These are phyloP conservation scores for Lasioglossum lativentre DNA, from an alignment of 2,888 invertebrate genomes.

Conservation along the genomic window DNA sequence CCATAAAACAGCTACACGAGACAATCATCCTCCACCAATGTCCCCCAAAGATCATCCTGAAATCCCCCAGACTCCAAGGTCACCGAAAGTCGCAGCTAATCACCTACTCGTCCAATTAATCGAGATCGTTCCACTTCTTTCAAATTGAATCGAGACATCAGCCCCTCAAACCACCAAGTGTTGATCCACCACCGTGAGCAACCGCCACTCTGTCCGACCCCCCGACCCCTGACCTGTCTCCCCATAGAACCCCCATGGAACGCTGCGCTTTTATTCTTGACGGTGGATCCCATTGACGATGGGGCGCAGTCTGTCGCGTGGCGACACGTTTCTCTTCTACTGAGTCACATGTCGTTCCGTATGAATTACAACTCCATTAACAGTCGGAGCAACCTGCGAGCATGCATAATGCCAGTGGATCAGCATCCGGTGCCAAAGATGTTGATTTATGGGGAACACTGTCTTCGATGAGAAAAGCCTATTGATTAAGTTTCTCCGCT, in stretches of 20 bases:
- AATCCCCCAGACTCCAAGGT: background rate
- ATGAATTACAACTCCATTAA: conserved; percentile 81
- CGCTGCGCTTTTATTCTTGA: conserved; percentile 21
- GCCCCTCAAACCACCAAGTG: conserved; percentile 44
- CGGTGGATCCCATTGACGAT: conserved; percentile 61
- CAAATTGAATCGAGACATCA: conserved; percentile 46
- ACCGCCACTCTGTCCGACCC: conserved; percentile 21
- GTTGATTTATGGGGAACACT: conserved; percentile 47
- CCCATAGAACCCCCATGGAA: background rate
- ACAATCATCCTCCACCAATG: too few relatives aligned
- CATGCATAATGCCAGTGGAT: conserved; percentile 58
- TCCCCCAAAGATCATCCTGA: background rate
- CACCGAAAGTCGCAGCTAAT: background rate
- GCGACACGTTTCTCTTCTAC: conserved; percentile 74
- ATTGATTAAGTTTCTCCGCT: conserved; percentile 7
- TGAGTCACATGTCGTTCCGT: conserved; percentile 74
- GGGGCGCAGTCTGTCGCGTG: conserved; percentile 69
- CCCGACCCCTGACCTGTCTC: conserved; percentile 1
- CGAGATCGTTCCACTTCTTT: conserved; percentile 57
- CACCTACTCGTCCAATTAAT: conserved; percentile 32
- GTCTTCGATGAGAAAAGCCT: background rate
- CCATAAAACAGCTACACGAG: too few relatives aligned
- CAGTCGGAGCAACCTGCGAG: conserved; percentile 54
- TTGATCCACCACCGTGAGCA: conserved; percentile 41
- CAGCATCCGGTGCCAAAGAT: conserved; percentile 16